Evolutionary conservation across 2,888 invertebrate genomes (phyloP), one percentile per base, ranked within the genome.

Genomic region (Meliscaeva auricollis): DNA sequence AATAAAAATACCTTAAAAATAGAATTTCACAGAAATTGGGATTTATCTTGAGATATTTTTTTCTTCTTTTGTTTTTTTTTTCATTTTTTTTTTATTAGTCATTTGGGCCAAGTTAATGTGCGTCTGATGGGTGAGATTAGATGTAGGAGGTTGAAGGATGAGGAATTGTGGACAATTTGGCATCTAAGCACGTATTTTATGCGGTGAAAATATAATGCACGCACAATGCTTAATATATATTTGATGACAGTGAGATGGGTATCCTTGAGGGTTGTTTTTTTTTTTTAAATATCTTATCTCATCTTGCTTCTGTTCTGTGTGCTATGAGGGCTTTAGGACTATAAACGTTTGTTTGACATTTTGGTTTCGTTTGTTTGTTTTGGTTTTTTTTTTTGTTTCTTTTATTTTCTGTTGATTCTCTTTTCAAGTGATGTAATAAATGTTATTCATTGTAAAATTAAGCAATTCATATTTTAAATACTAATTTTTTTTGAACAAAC

Each of bases 1-100:
- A 82, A 72, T 60, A 72, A 72, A 64, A 64, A 64, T 64, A 32
- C 52, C 26, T 77, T 82, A 78, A 68, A 82, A 82, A 82, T 82
- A 81, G 22, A 52, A 56, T 64, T 35, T 69, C 13, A 17, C 15
- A 30, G 13, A 41, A 22, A 62, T 26, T 26, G 64, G 50, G 77
- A 77, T 77, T 77, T 72, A 20, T 44, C 15, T 50, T 30, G 35
- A 58, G 20, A 7, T 17, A 11, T 44, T 41, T 38, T 11, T 17
- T 38, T 32, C 17, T 41, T 22, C 6, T 30, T 26, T 50, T 72
- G 1, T 38, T 11, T 38, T 38, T 3, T 46, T 30, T 44, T 44
- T 15, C 6, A 15, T 9, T 54, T 3, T 64, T 32, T 46, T 64
- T 46, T 72, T 73, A 73, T 68, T 46, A 66, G 56, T 60, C 66